Base-by-base conservation (phyloP, 2,888 invertebrate species). In the Plutella xylostella region DNA sequence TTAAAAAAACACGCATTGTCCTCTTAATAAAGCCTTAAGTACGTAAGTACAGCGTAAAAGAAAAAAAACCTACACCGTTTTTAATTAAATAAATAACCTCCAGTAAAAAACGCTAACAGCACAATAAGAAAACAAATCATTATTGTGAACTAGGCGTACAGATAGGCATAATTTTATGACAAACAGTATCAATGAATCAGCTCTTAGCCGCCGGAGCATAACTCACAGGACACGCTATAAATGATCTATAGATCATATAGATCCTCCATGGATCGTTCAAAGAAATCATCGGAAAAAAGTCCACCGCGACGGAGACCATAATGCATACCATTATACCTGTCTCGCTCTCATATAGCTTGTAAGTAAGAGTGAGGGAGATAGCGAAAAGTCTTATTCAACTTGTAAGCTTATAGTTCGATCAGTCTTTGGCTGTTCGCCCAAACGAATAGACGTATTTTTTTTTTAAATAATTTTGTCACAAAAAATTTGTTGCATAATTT, bases 231-330 rank as follows among this genome's bases (percentile, higher is more conserved):
- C 40, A 31, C 51, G 56, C 64, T 68, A 66, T 72, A 73, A 65
- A 57, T n/a, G 69, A 70, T 72, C 75, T 77, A 75, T 74, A 72
- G 66, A 73, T 73, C 70, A 63, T 72, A 72, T 70, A 72, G 70
- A 74, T 71, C 70, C 57, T 52, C 12, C 11, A 56, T 58, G 57
- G 67, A 70, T 68, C 70, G 65, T 76, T 79, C 78, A 77, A 73
- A 76, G 78, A 74, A 78, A 74, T 78, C 69, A 72, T 68, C 54
- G 66, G 72, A 76, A 79, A 79, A 77, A 75, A 65, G 61, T 63
- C 61, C 57, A 68, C 59, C 58, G 62, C 60, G 62, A 66, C 63
- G 56, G 49, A 61, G 55, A 64, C 72, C 71, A 73, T 73, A 74
- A 77, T 73, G 82, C 80, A 79, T 79, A 71, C 79, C 80, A 73